Base-by-base conservation (phyloP, 2,797 vertebrate species). In the Poeciliopsis paucimaculata region DNA sequence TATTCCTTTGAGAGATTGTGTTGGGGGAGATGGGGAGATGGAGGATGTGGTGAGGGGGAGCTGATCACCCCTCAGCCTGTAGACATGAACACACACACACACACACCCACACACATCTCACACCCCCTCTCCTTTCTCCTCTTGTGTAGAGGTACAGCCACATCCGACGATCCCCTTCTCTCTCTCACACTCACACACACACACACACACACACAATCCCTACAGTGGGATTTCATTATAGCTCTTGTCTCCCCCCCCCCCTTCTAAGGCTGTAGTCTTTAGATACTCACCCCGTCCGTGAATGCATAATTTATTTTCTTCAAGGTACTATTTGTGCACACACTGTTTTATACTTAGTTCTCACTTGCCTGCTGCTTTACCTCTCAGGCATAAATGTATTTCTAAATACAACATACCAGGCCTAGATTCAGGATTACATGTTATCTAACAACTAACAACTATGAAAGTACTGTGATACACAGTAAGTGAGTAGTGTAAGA, bases 241-340 rank as follows among this genome's bases (percentile, higher is more conserved):
- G 90, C 91, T 89, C 90, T 83, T 82, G 82, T 94, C 91, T 95
- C 93, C 91, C 87, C 91, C 91, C 91, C 91, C 93, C 51, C 26
- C 23, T 53, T 95, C 93, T 94, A 91, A 95, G 94, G 94, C 91
- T 82, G 83, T 90, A 87, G 83, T 94, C 92, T 95, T 95, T 93
- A 92, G 94, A 94, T 93, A 93, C 89, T 95, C 92, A 92, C 90
- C 90, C 92, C 87, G 15, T 92, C 88, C 88, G 85, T 89, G 93
- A 95, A 95, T 95, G 93, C 95, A 95, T 95, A 96, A 96, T 96
- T 95, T 93, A 96, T 96, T 95, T 93, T 94, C 91, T 94, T 94
- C 92, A 94, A 94, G 91, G 91, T 94, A 91, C 88, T 93, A 93
- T 88, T 91, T 85, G 87, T 90, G 85, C n/a, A 8, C 85, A 62